These are phyloP conservation scores for Dione vanillae DNA, from an alignment of 2,888 invertebrate species.

Conservation along the genomic window DNA sequence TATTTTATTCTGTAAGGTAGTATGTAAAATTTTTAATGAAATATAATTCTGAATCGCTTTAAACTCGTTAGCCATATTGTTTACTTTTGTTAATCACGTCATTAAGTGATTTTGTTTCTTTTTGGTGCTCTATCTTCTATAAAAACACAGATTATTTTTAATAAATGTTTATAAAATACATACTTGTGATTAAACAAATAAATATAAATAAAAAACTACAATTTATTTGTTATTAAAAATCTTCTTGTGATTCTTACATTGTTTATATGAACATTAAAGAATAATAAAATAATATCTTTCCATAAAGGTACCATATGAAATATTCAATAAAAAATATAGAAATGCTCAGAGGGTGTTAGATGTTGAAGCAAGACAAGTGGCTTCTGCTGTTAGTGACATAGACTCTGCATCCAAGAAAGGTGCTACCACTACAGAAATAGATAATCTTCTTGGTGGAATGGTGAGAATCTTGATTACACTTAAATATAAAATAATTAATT, in stretches of 20 bases:
- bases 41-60: neutral
- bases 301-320: constrained; percentile 96
- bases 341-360: constrained; percentile 97
- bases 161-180: neutral
- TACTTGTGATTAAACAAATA: neutral
- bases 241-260: too few relatives aligned
- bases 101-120: neutral
- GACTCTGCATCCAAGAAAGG: constrained; percentile 87
- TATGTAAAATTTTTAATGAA: neutral
- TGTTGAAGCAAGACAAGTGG: constrained; percentile 95
- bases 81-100: constrained; percentile 5
- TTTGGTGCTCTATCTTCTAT: neutral
- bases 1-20: neutral
- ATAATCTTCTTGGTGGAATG: constrained; percentile 92
- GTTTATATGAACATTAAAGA: too few relatives aligned
- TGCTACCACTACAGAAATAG: constrained; percentile 87
- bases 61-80: constrained; percentile 17
- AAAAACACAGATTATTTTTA: constrained; percentile 2
- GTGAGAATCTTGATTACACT: constrained; percentile 61
- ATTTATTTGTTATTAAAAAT: too few relatives aligned
- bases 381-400: constrained; percentile 90
- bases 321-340: constrained; percentile 98
- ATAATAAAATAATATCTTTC: too few relatives aligned
- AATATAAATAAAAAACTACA: neutral
- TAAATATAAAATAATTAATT: too few relatives aligned